phyloP scores from a whole-genome alignment of 2,888 invertebrate species.

The Cylloceria caligata region DNA sequence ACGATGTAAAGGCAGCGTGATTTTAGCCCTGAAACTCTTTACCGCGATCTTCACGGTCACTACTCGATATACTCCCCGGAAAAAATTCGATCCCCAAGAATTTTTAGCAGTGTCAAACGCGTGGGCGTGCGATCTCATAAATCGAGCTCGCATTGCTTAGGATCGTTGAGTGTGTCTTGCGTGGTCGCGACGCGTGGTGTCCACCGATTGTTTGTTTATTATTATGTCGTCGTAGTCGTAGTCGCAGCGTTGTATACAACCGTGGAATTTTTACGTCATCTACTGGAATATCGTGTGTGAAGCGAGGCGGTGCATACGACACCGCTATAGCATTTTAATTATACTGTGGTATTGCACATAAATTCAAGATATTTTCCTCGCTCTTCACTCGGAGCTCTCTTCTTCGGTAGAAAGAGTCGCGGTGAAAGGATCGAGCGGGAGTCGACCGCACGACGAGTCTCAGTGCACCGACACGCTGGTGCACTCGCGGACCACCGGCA shows the following conservation, averaged over 20 bases:
- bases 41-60: neutral
- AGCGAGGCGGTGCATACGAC: conserved; percentile 9
- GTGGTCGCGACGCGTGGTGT: conserved; percentile 56
- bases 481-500: conserved; percentile 15
- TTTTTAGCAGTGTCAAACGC: conserved; percentile 18
- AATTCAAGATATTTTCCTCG: neutral
- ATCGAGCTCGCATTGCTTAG: conserved; percentile 41
- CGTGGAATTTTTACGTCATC: conserved; percentile 12
- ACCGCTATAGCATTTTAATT: neutral
- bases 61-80: conserved; percentile 8
- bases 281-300: conserved; percentile 20
- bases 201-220: conserved; percentile 17
- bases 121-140: conserved; percentile 62
- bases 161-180: conserved; percentile 58
- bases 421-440: conserved; percentile 39
- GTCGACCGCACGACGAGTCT: neutral
- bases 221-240: conserved; percentile 13
- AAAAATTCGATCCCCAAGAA: conserved; percentile 17
- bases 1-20: conserved; percentile 18
- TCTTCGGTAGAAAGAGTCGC: conserved; percentile 21
- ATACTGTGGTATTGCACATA: neutral
- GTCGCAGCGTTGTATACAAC: neutral
- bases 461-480: conserved; percentile 21
- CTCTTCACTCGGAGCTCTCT: conserved; percentile 18
- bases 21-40: conserved; percentile 47